Evolutionary conservation across 2,888 invertebrate genomes (phyloP).

Genomic region (Frankliniella intonsa): DNA sequence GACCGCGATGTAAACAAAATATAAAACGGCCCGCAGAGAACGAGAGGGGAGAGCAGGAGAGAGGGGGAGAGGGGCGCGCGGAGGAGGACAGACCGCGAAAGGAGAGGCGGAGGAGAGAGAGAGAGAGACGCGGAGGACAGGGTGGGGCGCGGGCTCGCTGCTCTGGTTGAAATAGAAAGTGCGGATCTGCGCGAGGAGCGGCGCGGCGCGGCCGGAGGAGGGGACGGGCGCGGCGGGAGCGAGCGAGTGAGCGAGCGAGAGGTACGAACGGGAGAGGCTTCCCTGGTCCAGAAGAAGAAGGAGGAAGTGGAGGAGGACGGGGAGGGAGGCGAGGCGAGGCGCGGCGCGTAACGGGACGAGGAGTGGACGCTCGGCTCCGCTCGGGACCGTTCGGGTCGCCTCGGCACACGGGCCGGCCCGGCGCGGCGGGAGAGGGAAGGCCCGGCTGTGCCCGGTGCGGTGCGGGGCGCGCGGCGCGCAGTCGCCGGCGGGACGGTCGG

Average conservation of each 20-base stretch:
- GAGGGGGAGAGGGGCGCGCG: background rate
- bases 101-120: conserved; percentile 8
- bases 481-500: background rate
- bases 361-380: conserved; percentile 10
- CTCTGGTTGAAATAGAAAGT: conserved; percentile 25
- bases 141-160: background rate
- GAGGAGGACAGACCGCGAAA: background rate
- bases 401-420: background rate
- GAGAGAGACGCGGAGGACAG: background rate
- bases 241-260: background rate
- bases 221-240: background rate
- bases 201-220: background rate
- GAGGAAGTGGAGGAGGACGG: background rate
- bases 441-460: background rate
- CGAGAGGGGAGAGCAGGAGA: background rate
- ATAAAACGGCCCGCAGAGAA: background rate
- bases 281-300: conserved; percentile 14
- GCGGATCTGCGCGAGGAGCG: background rate
- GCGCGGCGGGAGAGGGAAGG: background rate
- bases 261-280: background rate
- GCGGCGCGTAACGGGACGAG: conserved; percentile 17
- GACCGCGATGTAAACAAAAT: conserved; percentile 23
- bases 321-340: background rate
- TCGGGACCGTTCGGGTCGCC: background rate
- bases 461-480: background rate